Evolutionary conservation across 2,797 vertebrate species (phyloP).

Genomic region (Emys orbicularis): DNA sequence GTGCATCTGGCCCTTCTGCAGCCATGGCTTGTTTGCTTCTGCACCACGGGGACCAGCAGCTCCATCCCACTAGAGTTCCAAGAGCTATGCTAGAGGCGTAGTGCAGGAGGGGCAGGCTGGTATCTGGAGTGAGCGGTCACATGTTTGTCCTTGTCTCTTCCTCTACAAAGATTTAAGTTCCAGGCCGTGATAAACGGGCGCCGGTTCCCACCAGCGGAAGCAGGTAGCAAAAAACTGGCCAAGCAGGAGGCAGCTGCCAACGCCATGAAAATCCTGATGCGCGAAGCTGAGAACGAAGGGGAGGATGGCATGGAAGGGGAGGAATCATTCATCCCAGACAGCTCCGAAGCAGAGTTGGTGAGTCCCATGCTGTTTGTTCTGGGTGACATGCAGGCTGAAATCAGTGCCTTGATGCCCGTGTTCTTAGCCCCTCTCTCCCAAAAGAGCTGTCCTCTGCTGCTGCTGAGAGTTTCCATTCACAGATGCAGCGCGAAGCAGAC

Average conservation of each 20-base stretch:
- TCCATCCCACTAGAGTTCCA: neutral
- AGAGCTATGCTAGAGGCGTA: neutral
- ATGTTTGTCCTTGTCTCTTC: neutral
- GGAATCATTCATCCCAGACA: neutral
- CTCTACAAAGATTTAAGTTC: slow-evolving; percentile 90
- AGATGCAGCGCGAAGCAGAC: neutral
- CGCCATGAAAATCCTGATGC: slow-evolving; percentile 88
- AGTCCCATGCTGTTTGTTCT: neutral
- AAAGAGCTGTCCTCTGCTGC: neutral
- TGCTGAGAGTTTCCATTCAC: neutral
- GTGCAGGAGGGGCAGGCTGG: neutral
- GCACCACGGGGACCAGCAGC: neutral
- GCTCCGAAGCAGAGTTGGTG: slow-evolving; percentile 21
- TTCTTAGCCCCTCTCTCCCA: no score
- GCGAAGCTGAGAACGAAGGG: slow-evolving; percentile 79
- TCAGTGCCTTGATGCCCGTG: neutral
- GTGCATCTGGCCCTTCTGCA: neutral
- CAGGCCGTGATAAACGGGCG: slow-evolving; percentile 93
- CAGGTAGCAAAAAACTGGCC: slow-evolving; percentile 94
- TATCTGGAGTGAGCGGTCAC: neutral
- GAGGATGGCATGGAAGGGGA: neutral
- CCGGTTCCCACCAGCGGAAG: slow-evolving; percentile 91
- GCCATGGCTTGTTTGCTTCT: neutral
- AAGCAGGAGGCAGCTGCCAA: slow-evolving; percentile 94
- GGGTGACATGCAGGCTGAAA: neutral